Conservation (phyloP, 2,888 invertebrate species). For the Argynnis bischoffii region DNA sequence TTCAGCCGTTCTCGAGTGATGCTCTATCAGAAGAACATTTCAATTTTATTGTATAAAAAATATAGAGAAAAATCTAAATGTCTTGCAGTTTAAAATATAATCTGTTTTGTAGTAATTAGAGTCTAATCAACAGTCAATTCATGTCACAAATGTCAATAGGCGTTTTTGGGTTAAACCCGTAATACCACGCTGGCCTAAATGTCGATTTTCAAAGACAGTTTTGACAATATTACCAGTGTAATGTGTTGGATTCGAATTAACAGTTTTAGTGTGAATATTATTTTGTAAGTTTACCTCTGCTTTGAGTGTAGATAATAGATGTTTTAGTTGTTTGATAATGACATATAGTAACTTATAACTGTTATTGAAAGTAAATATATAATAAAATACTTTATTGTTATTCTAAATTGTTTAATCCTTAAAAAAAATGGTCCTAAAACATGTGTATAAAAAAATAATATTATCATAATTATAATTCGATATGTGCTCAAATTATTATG, state of each 20-base stretch:
- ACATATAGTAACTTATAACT: background rate
- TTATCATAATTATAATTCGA: too few relatives aligned
- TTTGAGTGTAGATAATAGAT: too few relatives aligned
- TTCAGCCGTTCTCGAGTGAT: too few relatives aligned
- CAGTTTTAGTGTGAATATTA: background rate
- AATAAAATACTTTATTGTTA: too few relatives aligned
- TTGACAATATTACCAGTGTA: constrained; percentile 25
- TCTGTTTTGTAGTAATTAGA: constrained; percentile 7
- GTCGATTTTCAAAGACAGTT: constrained; percentile 28
- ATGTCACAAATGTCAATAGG: constrained; percentile 12
- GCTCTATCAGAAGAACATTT: too few relatives aligned
- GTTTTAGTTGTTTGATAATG: background rate
- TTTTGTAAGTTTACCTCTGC: background rate
- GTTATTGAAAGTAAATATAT: too few relatives aligned
- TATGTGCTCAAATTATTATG: too few relatives aligned
- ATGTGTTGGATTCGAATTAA: constrained; percentile 14
- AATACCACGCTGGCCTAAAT: constrained; percentile 12
- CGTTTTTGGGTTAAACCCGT: constrained; percentile 10
- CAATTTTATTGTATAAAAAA: background rate
- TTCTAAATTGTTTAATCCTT: too few relatives aligned
- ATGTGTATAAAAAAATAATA: too few relatives aligned
- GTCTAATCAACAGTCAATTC: constrained; percentile 11
- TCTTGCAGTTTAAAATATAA: background rate
- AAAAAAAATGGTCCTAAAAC: too few relatives aligned
- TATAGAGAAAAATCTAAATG: background rate